Evolutionary conservation across 2,888 invertebrate species (phyloP), one percentile per base, ranked within the genome.

Genomic region (Blera fallax): DNA sequence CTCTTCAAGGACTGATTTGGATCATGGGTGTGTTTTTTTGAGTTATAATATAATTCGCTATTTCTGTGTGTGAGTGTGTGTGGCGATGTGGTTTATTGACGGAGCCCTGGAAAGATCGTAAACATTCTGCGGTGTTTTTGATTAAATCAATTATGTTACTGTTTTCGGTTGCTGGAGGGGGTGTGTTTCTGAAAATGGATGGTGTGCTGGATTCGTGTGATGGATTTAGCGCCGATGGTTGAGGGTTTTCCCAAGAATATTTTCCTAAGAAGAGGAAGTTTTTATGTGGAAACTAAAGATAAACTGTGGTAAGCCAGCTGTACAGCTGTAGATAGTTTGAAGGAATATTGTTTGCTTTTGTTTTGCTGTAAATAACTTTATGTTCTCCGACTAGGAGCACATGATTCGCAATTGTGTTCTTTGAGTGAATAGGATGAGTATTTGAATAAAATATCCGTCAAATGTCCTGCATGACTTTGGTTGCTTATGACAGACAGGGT

Each of bases 121-220:
- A 85, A 77, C 80, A 81, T 81, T 77, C 60, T 77, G 81, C 65
- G 85, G 85, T 73, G 65, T 70, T 81, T 85, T 85, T 85, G 80
- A 85, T 85, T 85, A 85, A 85, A 85, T 85, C 85, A 85, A 85
- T 85, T 85, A 77, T 60, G 72, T 56, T 72, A 48, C 67, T 65
- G 54, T 69, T 83, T 78, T 67, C 45, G 64, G 69, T 27, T 14
- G 7, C 7, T 29, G 16, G 50, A 27, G 1, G n/a, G n/a, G n/a
- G n/a, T n/a, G n/a, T 32, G 50, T 70, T 32, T 11, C 21, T 14
- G 11, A 5, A 7, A 24, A 24, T 40, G 48, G 43, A 24, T 77
- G 21, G 29, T 1, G 14, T 50, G 58, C 7, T 58, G 45, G 52
- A 34, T 43, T 14, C 32, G 50, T 54, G 60, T 72, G 72, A 58